Conservation (phyloP, 2,888 invertebrate species). For the Ophion ventricosus region DNA sequence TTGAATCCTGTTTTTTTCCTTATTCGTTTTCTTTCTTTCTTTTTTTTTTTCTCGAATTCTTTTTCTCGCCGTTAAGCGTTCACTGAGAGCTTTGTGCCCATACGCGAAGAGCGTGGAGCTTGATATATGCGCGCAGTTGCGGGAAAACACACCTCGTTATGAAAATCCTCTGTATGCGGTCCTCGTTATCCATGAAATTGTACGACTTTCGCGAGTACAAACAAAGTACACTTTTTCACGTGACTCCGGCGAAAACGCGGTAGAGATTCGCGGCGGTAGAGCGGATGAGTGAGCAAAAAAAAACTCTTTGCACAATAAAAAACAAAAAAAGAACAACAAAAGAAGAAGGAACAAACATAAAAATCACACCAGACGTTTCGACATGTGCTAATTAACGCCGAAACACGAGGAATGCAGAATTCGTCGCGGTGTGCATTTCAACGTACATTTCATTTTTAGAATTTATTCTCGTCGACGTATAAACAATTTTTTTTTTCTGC, state of each 20-base stretch:
- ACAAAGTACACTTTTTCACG: constrained; percentile 51
- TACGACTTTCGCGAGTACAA: constrained; percentile 62
- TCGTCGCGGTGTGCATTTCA: not conserved
- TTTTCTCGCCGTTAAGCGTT: constrained; percentile 37
- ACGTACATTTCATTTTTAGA: constrained; percentile 1
- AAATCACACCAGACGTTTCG: constrained; percentile 11
- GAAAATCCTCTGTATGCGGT: constrained; percentile 59
- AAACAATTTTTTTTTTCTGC: not conserved
- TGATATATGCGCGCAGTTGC: constrained; percentile 20
- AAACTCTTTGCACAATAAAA: constrained; percentile 5
- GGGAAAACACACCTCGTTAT: constrained; percentile 65
- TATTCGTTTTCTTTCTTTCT: not conserved
- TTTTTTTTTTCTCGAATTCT: constrained; percentile 15
- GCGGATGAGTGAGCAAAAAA: constrained; percentile 11
- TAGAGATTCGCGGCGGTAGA: constrained; percentile 17
- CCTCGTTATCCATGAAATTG: constrained; percentile 67
- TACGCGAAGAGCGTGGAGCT: not conserved
- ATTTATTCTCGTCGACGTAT: constrained; percentile 14
- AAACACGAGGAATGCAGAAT: constrained; percentile 12
- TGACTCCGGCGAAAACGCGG: constrained; percentile 15
- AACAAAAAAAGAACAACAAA: constrained; percentile 23
- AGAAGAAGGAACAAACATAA: too few species aligned
- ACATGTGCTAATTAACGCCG: constrained; percentile 42
- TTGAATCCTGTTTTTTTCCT: too few species aligned
- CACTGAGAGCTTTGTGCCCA: not conserved